Percentiles rank a stretch among this genome's conserved stretches.
phyloP scores from a whole-genome alignment of 2,113 vertebrate species.

The Hippolais icterina region DNA sequence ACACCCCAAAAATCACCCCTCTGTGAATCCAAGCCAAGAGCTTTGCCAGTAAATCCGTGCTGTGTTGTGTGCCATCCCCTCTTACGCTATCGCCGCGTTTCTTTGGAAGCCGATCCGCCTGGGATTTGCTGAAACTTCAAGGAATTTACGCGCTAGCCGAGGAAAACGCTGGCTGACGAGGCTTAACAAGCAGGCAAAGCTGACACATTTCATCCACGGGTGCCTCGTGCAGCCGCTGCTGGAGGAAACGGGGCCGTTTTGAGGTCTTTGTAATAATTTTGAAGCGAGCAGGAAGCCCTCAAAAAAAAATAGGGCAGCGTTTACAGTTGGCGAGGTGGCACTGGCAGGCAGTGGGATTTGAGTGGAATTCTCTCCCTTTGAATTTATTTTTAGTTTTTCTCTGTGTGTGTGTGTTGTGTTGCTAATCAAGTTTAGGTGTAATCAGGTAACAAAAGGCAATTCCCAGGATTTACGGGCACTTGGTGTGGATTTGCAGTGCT shows the following conservation, averaged over 20 bases:
- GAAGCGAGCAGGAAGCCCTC: neutral
- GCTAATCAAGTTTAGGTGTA: neutral
- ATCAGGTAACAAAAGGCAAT: neutral
- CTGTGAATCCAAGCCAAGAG: neutral
- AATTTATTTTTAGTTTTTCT: neutral
- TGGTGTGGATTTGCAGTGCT: neutral
- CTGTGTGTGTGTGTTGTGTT: fast-evolving
- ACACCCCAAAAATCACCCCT: neutral
- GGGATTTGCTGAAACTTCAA: neutral
- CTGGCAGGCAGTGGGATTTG: neutral
- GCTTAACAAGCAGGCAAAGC: neutral
- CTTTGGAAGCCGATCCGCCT: neutral
- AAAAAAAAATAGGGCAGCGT: neutral
- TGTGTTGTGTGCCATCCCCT: neutral
- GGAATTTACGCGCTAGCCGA: neutral
- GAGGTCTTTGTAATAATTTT: neutral
- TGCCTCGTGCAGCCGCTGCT: neutral
- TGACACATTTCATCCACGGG: neutral
- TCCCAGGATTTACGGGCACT: fast-evolving
- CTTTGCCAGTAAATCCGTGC: neutral
- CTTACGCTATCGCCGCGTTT: neutral
- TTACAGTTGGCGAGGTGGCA: neutral
- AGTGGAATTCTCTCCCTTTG: neutral
- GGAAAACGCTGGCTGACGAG: neutral
- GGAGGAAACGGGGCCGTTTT: neutral